Conservation (phyloP, 1,140 invertebrate species). For the Coboldia fuscipes region DNA sequence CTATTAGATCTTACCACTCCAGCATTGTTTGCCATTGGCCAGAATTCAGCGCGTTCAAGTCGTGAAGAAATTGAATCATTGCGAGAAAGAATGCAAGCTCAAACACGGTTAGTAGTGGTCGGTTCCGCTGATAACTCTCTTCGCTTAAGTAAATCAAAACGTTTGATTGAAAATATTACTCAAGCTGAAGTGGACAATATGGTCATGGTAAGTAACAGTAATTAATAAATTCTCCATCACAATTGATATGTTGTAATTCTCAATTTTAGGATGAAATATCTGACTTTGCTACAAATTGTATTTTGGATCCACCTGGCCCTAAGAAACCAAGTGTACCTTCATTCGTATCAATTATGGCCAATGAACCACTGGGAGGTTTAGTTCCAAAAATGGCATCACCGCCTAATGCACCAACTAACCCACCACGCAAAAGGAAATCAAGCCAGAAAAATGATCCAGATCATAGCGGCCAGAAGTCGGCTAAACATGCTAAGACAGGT, state of each 20-base stretch:
- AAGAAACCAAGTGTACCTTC: slow-evolving; percentile 24
- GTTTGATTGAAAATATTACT: slow-evolving; percentile 49
- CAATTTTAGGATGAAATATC: slow-evolving; percentile 31
- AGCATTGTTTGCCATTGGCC: slow-evolving; percentile 60
- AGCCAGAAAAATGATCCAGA: slow-evolving; percentile 3
- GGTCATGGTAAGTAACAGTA: slow-evolving; percentile 32
- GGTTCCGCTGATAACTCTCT: slow-evolving; percentile 61
- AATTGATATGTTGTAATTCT: not conserved
- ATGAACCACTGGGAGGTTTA: not conserved
- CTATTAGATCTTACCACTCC: slow-evolving; percentile 51
- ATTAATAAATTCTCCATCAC: slow-evolving; percentile 2
- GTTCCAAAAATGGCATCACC: not conserved
- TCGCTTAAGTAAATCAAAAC: slow-evolving; percentile 44
- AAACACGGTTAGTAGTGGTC: slow-evolving; percentile 59
- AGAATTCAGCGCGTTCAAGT: slow-evolving; percentile 35
- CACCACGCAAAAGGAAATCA: slow-evolving; percentile 6
- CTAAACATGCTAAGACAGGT: slow-evolving; percentile 18
- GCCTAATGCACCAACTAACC: slow-evolving; percentile 8
- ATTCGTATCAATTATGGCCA: slow-evolving; percentile 6
- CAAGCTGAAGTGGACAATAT: slow-evolving; percentile 64
- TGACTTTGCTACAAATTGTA: slow-evolving; percentile 33
- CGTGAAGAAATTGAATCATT: slow-evolving; percentile 59
- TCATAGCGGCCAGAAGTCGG: slow-evolving; percentile 9
- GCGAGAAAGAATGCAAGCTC: slow-evolving; percentile 47
- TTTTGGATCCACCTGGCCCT: slow-evolving; percentile 33